These are phyloP conservation scores for Oscheius sp. DNA, from an alignment of 2,888 invertebrate genomes.

Conservation along the genomic window DNA sequence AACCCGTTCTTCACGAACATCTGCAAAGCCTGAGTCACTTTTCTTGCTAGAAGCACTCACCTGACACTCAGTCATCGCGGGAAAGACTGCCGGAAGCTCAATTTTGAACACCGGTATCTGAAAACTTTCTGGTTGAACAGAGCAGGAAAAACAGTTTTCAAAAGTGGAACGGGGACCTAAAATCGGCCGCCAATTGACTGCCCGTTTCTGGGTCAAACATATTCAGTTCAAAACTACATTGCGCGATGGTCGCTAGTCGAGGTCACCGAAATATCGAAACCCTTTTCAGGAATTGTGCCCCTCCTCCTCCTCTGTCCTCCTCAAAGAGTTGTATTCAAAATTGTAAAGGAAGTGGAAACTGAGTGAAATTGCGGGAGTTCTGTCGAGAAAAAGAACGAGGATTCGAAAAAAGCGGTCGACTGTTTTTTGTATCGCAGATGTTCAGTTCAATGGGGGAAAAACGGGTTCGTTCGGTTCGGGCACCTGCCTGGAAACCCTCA, in stretches of 20 bases:
- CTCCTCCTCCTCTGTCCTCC: no score
- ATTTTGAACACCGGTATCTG: slow-evolving; percentile 13
- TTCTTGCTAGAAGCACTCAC: background rate
- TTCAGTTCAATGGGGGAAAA: slow-evolving; percentile 27
- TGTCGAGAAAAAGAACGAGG: background rate
- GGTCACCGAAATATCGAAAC: slow-evolving; percentile 38
- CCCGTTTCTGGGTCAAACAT: slow-evolving; percentile 41
- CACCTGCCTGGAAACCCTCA: background rate
- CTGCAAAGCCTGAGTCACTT: background rate
- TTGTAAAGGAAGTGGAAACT: no score
- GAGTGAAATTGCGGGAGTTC: no score
- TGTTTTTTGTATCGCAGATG: slow-evolving; percentile 28
- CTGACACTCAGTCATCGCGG: slow-evolving; percentile 29
- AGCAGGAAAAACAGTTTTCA: slow-evolving; percentile 17
- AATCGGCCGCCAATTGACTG: slow-evolving; percentile 35
- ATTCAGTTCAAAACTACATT: slow-evolving; percentile 41
- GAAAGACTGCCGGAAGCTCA: slow-evolving; percentile 26
- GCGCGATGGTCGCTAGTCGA: slow-evolving; percentile 36
- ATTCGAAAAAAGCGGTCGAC: slow-evolving; percentile 11
- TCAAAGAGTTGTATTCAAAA: no score
- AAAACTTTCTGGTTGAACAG: background rate
- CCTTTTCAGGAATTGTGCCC: slow-evolving; percentile 26
- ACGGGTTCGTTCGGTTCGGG: slow-evolving; percentile 18
- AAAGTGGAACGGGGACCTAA: slow-evolving; percentile 36
- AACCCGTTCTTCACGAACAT: slow-evolving; percentile 44